Conservation (phyloP, 2,113 vertebrate genomes). For the Apodemus speciosus region DNA sequence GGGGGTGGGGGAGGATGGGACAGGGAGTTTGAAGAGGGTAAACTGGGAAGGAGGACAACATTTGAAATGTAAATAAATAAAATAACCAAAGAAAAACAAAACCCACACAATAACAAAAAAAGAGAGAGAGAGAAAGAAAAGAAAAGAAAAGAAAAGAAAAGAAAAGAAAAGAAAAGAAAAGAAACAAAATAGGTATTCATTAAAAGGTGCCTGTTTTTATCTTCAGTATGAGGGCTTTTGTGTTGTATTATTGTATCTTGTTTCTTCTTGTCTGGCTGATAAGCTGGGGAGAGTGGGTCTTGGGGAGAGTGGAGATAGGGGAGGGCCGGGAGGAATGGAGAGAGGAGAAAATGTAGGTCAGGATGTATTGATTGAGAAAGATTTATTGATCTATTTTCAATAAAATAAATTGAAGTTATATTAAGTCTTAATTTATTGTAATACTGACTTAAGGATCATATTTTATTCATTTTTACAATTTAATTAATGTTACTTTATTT, state of each 20-base stretch:
- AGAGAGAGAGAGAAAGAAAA: too few species aligned
- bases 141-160: too few species aligned
- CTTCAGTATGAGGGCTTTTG: background rate
- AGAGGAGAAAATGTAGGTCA: background rate
- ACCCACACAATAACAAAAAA: too few species aligned
- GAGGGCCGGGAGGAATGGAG: rapidly evolving
- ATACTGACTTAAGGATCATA: background rate
- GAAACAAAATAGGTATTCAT: too few species aligned
- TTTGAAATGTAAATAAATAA: too few species aligned
- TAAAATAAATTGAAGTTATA: background rate
- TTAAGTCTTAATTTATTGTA: background rate
- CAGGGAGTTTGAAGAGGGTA: too few species aligned
- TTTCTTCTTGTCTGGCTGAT: background rate
- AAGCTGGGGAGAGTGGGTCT: background rate
- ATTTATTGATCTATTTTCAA: background rate
- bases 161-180: too few species aligned
- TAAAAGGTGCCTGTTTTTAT: background rate
- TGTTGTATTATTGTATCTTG: background rate
- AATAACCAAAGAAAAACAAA: too few species aligned
- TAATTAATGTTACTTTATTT: background rate
- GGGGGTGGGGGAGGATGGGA: too few species aligned
- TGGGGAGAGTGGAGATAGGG: background rate
- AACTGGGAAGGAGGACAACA: too few species aligned
- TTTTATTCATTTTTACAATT: background rate
- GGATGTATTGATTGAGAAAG: background rate